Base-by-base conservation (phyloP, 2,888 invertebrate genomes). In the Cryptocephalus moraei region DNA sequence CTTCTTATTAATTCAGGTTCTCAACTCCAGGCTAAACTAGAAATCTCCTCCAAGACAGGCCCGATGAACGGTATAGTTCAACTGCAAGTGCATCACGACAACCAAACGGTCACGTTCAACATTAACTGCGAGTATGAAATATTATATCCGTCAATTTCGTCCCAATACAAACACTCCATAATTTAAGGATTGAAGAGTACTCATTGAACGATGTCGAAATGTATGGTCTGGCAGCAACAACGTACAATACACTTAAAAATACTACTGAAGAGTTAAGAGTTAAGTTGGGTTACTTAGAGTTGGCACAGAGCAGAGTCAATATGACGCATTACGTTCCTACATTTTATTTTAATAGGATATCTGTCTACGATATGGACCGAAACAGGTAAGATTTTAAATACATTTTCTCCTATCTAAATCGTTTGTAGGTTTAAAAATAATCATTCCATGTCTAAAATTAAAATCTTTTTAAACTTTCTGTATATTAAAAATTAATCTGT, bases 71-170 rank as follows among this genome's bases (percentile, higher is more conserved):
- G 78, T 11, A 60, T 67, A 36, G 59, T 78, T 41, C 66, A 68
- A 45, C 55, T 79, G 12, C 66, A 65, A 43, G 55, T 77, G 40
- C 48, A 62, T 12, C 69, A 73, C 56, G 62, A 62, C 1, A 67
- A 73, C 49, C 62, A 68, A 8, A 62, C 64, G 1, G 71, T 71
- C 1, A 60, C 62, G 32, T 75, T 78, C 50, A 62, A 67, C 45
- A 69, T 78, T 38, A 62, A 65, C 50, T 75, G 72, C 68, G 71
- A 73, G 77, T 78, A 65, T 69, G 75, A 69, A 52, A 33, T 8
- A 1, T 48, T 41, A 51, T 54, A 14, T 4, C 22, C 2, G 6
- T 22, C 22, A 22, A 22, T 6, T 6, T 4, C 6, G 22, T 4
- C 22, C 6, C 6, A 22, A 22, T 22, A 22, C 22, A 22, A 4